Evolutionary conservation across 2,797 vertebrate genomes (phyloP), one percentile per base, ranked within the genome.

Genomic region (Gouania willdenowi): DNA sequence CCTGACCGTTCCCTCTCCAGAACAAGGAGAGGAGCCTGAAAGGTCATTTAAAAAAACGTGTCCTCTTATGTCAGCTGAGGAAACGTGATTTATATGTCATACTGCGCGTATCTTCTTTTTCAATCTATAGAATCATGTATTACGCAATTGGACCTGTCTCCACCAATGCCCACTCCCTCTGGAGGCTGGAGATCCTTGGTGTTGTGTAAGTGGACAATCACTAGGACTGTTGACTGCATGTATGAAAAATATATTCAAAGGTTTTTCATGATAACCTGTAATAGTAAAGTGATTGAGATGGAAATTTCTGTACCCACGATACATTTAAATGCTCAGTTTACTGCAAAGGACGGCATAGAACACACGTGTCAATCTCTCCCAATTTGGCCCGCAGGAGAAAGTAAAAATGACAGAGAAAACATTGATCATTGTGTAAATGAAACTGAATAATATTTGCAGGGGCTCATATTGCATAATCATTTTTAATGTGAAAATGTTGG

Each of bases 101-200:
- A n/a, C n/a, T n/a, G n/a, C n/a, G n/a, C n/a, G 19, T 14, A 13
- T 35, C 50, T 56, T 54, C 4, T 25, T 23, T 37, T 27, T 33
- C 43, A n/a, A n/a, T n/a, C n/a, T n/a, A n/a, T 75, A 98, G 95
- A 65, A 87, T 89, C 24, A 89, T 97, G 54, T 88, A 94, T 76
- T 98, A 95, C 9, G 94, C 96, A 83, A 91, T 84, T 2, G 94
- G 93, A 19, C 88, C 88, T 5, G 91, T 91, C 20, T 92, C 90
- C 5, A 86, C 87, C 46, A 90, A 92, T 1, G 95, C 94, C 15
- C 89, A 92, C 32, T 98, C 95, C 39, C 91, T 98, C 28, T 98
- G 95, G 95, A 91, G 93, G 56, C 75, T 98, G 2, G 95, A 98
- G 81, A 93, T 92, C 10, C 83, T 96, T 12, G 82, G 87, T 74